Evolutionary conservation across 64 coral and sea anemone species (phyloP).

Genomic region (Montipora foliosa): DNA sequence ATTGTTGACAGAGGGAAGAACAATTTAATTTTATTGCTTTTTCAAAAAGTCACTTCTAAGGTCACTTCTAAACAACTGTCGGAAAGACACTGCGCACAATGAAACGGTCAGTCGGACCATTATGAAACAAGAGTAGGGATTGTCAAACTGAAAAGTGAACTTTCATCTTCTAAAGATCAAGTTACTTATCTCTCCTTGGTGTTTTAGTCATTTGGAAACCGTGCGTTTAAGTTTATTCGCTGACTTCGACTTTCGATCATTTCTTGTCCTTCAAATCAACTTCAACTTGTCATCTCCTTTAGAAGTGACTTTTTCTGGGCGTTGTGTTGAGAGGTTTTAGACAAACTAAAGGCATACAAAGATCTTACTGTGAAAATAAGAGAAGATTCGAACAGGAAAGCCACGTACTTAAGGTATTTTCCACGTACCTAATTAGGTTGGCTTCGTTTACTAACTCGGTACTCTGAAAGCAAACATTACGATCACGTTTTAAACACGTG

Average conservation of each 20-base stretch:
- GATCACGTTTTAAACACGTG: neutral
- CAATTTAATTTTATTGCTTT: neutral
- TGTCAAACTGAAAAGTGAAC: neutral
- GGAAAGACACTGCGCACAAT: no score
- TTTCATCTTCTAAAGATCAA: neutral
- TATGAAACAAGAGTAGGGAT: no score
- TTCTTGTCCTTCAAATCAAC: conserved; percentile 6
- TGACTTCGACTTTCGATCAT: neutral
- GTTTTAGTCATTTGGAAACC: neutral
- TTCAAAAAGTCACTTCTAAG: neutral
- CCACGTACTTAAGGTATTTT: no score
- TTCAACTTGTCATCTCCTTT: neutral
- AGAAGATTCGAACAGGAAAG: neutral
- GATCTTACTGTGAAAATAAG: no score
- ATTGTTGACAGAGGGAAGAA: no score
- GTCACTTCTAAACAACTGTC: neutral
- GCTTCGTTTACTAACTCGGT: neutral
- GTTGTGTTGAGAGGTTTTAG: neutral
- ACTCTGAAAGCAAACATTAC: neutral
- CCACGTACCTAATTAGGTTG: neutral
- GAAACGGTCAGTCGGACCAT: no score
- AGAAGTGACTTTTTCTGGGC: neutral
- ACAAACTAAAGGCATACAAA: no score
- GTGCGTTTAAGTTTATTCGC: conserved; percentile 24
- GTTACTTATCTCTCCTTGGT: neutral